Evolutionary conservation across 2,113 vertebrate species (phyloP).

Genomic region (Talpa occidentalis): DNA sequence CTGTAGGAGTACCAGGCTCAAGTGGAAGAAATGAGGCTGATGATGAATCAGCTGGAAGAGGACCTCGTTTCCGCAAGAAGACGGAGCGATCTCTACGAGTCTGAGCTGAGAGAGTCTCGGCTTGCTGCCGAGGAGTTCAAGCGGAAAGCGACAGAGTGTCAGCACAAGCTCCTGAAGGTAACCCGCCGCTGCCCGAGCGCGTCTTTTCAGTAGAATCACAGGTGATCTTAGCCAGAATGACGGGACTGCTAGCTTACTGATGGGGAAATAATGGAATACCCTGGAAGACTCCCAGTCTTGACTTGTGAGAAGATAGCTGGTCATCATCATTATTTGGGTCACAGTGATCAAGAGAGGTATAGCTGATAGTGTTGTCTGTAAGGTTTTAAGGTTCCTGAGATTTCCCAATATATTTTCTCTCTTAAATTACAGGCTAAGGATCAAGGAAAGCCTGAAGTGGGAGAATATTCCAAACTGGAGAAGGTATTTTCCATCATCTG

Average conservation of each 20-base stretch:
- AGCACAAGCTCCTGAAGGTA: slow-evolving; percentile 97
- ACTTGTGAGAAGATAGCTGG: not conserved
- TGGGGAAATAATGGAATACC: not conserved
- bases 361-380: not conserved
- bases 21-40: slow-evolving; percentile 97
- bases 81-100: slow-evolving; percentile 97
- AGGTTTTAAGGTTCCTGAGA: slow-evolving; percentile 7
- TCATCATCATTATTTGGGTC: not conserved
- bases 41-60: slow-evolving; percentile 97
- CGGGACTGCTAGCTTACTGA: not conserved
- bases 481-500: slow-evolving; percentile 89
- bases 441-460: slow-evolving; percentile 95
- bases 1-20: slow-evolving; percentile 97
- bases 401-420: slow-evolving; percentile 61
- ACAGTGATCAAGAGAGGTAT: not conserved
- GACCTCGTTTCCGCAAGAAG: slow-evolving; percentile 97
- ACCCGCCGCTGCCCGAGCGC: slow-evolving; percentile 42
- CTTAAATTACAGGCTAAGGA: slow-evolving; percentile 94
- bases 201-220: not conserved
- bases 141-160: slow-evolving; percentile 95
- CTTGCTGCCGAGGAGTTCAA: slow-evolving; percentile 95
- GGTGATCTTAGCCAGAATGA: not conserved
- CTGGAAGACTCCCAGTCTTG: slow-evolving; percentile 38
- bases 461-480: slow-evolving; percentile 94
- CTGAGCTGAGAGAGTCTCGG: slow-evolving; percentile 95